Evolutionary conservation across 2,113 vertebrate species (phyloP), one percentile per base, ranked within the genome.

Genomic region (Echinops telfairi): DNA sequence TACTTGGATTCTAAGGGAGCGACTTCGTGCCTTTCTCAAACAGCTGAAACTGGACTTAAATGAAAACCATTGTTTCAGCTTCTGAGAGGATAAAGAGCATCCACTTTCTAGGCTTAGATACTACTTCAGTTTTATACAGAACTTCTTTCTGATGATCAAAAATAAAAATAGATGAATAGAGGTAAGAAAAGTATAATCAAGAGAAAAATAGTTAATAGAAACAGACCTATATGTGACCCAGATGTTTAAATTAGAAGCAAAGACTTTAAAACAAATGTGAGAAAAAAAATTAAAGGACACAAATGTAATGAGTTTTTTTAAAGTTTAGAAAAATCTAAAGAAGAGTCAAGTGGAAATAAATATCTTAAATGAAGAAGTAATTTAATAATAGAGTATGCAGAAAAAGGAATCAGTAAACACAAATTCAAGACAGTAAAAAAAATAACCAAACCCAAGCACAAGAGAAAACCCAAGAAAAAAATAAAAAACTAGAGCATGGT

Each of bases 161-260:
- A 92, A 78, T 66, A 76, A 91, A 33, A 64, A 86, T 83, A 60
- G 88, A 70, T 73, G 19, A 64, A 90, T 85, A 64, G 29, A 66
- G 84, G 23, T 87, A 86, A 79, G 20, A 38, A 17, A 62, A 62
- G 2, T 75, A 73, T 27, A 78, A 36, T 88, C 29, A 91, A 88
- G 57, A 92, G 84, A 83, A 88, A 86, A 91, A 90, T 6, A 33
- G 33, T 80, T 70, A 83, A 38, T 29, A 86, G 64, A 92, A 94
- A 20, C 57, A 79, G 81, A 91, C n/a, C 64, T 75, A 36, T 2
- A 70, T 70, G 70, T 64, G 62, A 66, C 58, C 70, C 73, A 73
- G 53, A 76, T 76, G 57, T 75, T 38, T 47, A 85, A 85, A 91
- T 70, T 86, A 38, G 83, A 9, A n/a, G 60, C 3, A 78, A 71